phyloP scores from a whole-genome alignment of 2,888 invertebrate genomes.

The Merodon equestris region DNA sequence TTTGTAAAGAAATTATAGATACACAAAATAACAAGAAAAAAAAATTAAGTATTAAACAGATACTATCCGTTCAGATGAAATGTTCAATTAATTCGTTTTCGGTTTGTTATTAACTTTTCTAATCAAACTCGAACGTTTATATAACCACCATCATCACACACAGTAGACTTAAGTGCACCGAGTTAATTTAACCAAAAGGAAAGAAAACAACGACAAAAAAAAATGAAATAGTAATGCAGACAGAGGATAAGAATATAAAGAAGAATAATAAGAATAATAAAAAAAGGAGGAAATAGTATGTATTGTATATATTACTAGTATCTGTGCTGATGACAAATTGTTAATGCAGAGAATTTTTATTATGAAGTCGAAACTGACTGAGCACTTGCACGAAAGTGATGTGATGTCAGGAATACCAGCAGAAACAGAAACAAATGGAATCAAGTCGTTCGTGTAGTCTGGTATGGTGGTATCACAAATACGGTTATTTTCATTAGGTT shows the following conservation, averaged over 20 bases:
- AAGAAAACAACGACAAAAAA: too few relatives aligned
- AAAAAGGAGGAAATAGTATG: constrained; percentile 34
- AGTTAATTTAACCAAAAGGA: constrained; percentile 29
- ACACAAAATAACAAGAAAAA: constrained; percentile 42
- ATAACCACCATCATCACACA: constrained; percentile 45
- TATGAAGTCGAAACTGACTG: constrained; percentile 68
- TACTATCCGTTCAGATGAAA: background rate
- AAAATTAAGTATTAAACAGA: constrained; percentile 23
- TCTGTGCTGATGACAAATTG: constrained; percentile 65
- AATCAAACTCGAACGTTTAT: constrained; percentile 52
- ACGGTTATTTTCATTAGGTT: constrained; percentile 60
- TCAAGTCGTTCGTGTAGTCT: constrained; percentile 43
- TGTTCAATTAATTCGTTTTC: constrained; percentile 51
- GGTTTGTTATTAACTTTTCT: constrained; percentile 39
- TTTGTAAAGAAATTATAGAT: constrained; percentile 56
- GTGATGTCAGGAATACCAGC: constrained; percentile 65
- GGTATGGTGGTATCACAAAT: constrained; percentile 50
- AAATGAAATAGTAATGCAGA: constrained; percentile 22
- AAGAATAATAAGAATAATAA: constrained; percentile 37
- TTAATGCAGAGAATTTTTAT: constrained; percentile 66
- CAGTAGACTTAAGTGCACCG: constrained; percentile 21
- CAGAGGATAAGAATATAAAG: constrained; percentile 22
- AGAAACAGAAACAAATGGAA: constrained; percentile 63
- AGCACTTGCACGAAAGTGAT: constrained; percentile 66
- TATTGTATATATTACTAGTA: constrained; percentile 64